Percentiles rank a stretch among this genome's conserved stretches.
Evolutionary conservation across 2,113 vertebrate genomes (phyloP).

Genomic region (Pelvicachromis taeniatus): DNA sequence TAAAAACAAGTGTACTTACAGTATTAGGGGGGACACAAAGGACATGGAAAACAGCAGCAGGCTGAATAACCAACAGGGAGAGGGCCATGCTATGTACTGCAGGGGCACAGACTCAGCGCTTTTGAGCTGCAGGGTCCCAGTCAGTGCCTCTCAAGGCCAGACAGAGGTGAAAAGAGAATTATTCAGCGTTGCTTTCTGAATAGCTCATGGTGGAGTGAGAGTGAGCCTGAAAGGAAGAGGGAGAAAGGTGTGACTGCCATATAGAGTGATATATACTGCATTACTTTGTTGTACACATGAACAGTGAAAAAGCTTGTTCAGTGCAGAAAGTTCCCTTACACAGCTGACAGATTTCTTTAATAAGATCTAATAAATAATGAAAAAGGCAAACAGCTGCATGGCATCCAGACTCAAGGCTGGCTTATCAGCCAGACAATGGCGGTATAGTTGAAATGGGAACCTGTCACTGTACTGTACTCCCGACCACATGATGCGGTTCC

Average conservation of each 20-base stretch:
- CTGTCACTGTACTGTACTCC: background rate
- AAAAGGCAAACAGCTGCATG: background rate
- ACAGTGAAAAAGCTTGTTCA: background rate
- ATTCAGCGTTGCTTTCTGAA: background rate
- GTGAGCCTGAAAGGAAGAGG: background rate
- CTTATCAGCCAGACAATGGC: background rate
- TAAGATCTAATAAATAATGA: background rate
- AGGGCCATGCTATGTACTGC: background rate
- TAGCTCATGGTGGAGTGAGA: background rate
- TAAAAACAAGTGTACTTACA: background rate
- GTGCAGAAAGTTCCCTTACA: background rate
- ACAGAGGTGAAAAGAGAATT: conserved; percentile 17
- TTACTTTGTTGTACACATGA: background rate
- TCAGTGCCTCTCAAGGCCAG: background rate
- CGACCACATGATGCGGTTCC: background rate
- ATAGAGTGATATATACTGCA: background rate
- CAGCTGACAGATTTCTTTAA: background rate
- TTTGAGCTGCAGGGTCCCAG: background rate
- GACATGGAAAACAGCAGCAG: background rate
- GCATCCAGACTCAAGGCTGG: background rate
- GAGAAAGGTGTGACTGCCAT: background rate
- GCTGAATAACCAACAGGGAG: conserved; percentile 4
- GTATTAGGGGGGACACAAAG: background rate
- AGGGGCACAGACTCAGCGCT: background rate
- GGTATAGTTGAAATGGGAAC: background rate